Base-by-base conservation (phyloP, 2,113 vertebrate species). In the Australoheros scitulus region DNA sequence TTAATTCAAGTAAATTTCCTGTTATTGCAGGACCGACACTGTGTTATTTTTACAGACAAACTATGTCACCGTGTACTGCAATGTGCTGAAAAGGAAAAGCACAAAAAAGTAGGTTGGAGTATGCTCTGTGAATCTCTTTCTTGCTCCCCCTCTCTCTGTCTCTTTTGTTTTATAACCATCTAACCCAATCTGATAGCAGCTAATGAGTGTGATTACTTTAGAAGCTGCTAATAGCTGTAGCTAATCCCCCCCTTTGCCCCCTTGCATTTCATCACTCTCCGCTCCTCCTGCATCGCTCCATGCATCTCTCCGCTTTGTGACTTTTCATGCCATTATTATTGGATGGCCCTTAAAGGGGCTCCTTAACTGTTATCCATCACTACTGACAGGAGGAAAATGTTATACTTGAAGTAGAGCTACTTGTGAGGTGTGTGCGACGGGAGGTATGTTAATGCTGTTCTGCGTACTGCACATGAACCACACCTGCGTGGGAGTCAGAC, bases 181-280 rank as follows among this genome's bases (percentile, higher is more conserved):
- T 91, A 88, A 87, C 90, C 82, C 81, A 85, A 92, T 93, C 90
- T 94, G 92, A 93, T 93, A 89, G 81, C 76, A 90, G 61, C 90
- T 95, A 94, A 95, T 94, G 93, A 95, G 85, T 90, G 86, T 92
- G 91, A 94, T 95, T 92, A 93, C 92, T 92, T 89, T 87, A 83
- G 92, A 89, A 89, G 90, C 88, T 79, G 87, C 89, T 93, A 94
- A 94, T 94, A 92, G 88, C 94, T 91, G 91, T 81, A 78, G 82
- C 88, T 90, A 94, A 92, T 93, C 82, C 76, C 77, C 77, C 80
- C 75, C 81, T 84, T 86, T 89, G 81, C 80, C 86, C 87, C 77
- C 82, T 85, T 91, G 92, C 82, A 90, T 94, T 92, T 92, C 90
- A 92, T 91, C 88, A 85, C 77, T 6, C 77, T 76, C 57, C 4